These are phyloP conservation scores for Callaeas wilsoni DNA, from an alignment of 2,113 vertebrate genomes.

Conservation along the genomic window DNA sequence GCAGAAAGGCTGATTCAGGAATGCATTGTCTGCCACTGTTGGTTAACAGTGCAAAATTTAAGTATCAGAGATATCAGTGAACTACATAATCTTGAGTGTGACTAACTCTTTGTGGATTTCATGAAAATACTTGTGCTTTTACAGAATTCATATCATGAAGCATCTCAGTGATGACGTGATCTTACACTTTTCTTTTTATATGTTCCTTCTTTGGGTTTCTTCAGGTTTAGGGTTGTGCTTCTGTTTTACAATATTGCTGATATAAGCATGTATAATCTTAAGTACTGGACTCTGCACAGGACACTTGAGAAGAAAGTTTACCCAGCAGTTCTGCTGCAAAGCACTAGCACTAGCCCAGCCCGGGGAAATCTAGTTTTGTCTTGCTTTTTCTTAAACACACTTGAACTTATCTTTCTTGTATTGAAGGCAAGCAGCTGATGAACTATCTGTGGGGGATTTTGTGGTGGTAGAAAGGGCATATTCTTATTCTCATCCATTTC, in stretches of 20 bases:
- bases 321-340: background rate
- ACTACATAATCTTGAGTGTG: background rate
- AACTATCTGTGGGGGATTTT: background rate
- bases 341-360: background rate
- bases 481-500: background rate
- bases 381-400: background rate
- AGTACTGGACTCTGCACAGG: background rate
- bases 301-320: background rate
- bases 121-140: background rate
- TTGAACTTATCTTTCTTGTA: background rate
- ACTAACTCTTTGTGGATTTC: background rate
- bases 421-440: background rate
- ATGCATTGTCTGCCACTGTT: background rate
- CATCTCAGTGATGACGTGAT: background rate
- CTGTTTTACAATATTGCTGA: background rate
- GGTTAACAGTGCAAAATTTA: background rate
- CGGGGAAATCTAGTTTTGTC: background rate
- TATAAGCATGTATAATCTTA: background rate
- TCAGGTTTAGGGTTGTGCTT: background rate
- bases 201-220: background rate
- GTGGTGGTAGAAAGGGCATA: background rate
- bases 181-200: background rate
- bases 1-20: background rate
- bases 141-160: background rate
- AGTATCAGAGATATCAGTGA: background rate